These are phyloP conservation scores for Periophthalmodon schlosseri DNA, from an alignment of 2,113 vertebrate species.

Conservation along the genomic window DNA sequence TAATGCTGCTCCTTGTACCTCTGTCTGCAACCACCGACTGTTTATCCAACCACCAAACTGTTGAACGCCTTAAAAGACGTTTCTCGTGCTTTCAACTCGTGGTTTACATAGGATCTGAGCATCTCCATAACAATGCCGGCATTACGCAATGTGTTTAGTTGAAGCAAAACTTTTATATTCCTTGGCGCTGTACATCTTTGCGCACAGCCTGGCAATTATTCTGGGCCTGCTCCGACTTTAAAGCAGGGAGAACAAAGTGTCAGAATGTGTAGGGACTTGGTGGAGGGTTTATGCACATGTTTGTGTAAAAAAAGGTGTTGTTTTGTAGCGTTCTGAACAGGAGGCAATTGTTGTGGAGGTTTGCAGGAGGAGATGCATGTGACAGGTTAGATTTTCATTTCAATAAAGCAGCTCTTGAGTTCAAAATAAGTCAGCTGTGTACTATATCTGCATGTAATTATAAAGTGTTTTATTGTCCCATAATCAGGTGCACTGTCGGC, in stretches of 20 bases:
- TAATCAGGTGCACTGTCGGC: too few relatives aligned
- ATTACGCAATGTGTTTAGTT: slow-evolving; percentile 4
- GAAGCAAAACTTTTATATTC: background rate
- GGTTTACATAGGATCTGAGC: slow-evolving; percentile 13
- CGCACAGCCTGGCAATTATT: slow-evolving; percentile 9
- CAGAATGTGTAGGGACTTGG: background rate
- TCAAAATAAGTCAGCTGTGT: too few relatives aligned
- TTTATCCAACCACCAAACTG: background rate
- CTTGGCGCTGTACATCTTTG: background rate
- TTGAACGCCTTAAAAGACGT: background rate
- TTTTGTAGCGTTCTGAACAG: background rate
- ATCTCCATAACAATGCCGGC: slow-evolving; percentile 23
- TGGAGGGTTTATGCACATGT: background rate
- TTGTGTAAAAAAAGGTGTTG: background rate
- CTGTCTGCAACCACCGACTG: background rate
- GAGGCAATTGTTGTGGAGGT: background rate
- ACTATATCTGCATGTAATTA: too few relatives aligned
- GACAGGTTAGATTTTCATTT: too few relatives aligned
- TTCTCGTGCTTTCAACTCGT: background rate
- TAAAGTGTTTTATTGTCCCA: too few relatives aligned
- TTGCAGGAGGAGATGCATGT: background rate
- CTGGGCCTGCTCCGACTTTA: background rate
- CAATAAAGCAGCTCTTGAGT: too few relatives aligned
- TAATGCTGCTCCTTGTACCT: background rate
- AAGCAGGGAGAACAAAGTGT: background rate